Conservation (phyloP, 2,888 invertebrate species). For the Myopa testacea region DNA sequence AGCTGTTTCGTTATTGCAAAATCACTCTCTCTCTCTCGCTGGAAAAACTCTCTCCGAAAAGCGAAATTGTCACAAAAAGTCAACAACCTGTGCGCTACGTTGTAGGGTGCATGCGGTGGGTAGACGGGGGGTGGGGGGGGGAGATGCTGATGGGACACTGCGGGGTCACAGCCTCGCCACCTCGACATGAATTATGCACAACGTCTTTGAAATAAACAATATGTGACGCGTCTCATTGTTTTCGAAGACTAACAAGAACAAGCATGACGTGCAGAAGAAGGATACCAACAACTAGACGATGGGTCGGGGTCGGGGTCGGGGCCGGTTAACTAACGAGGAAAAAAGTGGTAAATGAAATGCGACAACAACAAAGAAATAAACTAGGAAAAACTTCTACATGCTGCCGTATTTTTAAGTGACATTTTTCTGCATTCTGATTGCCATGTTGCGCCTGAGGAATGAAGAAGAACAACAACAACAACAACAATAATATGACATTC, state of each 20-base stretch:
- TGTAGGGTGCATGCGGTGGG: not conserved
- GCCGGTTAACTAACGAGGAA: not conserved
- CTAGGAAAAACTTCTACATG: constrained; percentile 4
- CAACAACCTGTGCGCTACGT: constrained; percentile 41
- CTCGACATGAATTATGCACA: constrained; percentile 43
- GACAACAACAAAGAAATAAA: not conserved
- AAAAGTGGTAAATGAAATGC: not conserved
- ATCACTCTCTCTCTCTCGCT: not conserved
- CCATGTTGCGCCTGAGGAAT: constrained; percentile 10
- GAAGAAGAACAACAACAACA: not conserved
- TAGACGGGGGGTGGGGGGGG: not conserved
- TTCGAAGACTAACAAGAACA: constrained; percentile 34
- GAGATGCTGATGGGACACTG: not conserved
- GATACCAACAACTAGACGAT: not conserved
- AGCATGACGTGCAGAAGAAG: constrained; percentile 6
- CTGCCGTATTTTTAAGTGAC: constrained; percentile 2
- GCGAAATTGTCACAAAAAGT: constrained; percentile 45
- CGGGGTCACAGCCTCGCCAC: not conserved
- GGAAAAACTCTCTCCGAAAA: constrained; percentile 11
- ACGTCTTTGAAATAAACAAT: constrained; percentile 42
- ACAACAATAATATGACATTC: not conserved
- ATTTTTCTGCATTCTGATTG: constrained; percentile 12
- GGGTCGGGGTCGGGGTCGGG: no score
- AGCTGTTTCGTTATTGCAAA: constrained; percentile 33
- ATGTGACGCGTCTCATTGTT: constrained; percentile 42